Percentiles rank a stretch among this genome's conserved stretches.
phyloP scores from a whole-genome alignment of 2,113 vertebrate genomes.

The Perognathus longimembris region DNA sequence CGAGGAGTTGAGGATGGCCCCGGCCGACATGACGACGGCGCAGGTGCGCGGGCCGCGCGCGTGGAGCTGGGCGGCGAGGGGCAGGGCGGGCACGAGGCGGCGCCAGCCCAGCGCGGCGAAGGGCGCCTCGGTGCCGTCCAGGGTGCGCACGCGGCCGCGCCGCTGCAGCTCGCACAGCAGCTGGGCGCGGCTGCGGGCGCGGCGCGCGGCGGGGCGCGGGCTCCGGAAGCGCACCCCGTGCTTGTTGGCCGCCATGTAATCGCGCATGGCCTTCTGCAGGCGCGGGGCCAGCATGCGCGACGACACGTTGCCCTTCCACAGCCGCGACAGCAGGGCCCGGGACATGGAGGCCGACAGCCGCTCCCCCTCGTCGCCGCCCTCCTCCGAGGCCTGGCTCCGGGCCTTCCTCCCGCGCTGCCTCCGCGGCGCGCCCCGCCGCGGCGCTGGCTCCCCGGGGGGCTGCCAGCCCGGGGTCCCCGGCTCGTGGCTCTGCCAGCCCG shows the following conservation, averaged over 20 bases:
- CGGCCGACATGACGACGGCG: slow-evolving; percentile 97
- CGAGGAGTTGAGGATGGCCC: slow-evolving; percentile 96
- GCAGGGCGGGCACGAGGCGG: slow-evolving; percentile 89
- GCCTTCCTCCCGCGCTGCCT: slow-evolving; percentile 73
- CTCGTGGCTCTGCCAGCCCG: slow-evolving; percentile 61
- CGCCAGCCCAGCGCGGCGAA: slow-evolving; percentile 94
- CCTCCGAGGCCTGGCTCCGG: not conserved
- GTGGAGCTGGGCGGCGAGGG: slow-evolving; percentile 89
- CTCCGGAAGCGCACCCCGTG: slow-evolving; percentile 93
- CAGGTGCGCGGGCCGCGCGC: slow-evolving; percentile 89
- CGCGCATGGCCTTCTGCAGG: slow-evolving; percentile 94
- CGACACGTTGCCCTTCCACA: slow-evolving; percentile 94
- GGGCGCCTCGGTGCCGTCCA: slow-evolving; percentile 95
- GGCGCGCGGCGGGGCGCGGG: slow-evolving; percentile 77
- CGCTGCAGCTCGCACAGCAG: slow-evolving; percentile 93
- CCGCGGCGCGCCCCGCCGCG: slow-evolving; percentile 69
- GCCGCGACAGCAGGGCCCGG: slow-evolving; percentile 90
- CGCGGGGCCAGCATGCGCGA: slow-evolving; percentile 93
- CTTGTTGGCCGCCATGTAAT: slow-evolving; percentile 95
- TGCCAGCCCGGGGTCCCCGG: slow-evolving; percentile 75
- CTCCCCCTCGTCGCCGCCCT: slow-evolving; percentile 87
- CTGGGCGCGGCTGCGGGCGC: slow-evolving; percentile 86
- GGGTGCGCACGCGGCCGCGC: slow-evolving; percentile 89
- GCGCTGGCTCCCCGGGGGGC: slow-evolving; percentile 25
- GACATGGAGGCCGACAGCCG: slow-evolving; percentile 92